phyloP scores from a whole-genome alignment of 2,113 vertebrate genomes.

The Antechinus stuartii region DNA sequence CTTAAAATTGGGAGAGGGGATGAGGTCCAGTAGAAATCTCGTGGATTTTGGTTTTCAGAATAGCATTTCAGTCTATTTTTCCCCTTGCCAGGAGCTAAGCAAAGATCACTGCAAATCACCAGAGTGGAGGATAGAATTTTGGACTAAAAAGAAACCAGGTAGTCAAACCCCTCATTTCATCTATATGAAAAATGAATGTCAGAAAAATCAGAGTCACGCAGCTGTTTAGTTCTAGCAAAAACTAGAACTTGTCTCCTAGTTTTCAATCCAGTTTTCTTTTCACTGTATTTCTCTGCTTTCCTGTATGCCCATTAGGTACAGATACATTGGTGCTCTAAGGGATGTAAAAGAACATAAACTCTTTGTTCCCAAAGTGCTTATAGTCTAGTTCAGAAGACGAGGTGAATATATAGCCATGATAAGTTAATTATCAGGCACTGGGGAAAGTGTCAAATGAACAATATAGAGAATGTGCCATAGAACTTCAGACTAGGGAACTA shows the following conservation, averaged over 20 bases:
- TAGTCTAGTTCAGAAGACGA: neutral
- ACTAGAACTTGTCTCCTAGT: neutral
- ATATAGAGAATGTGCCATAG: neutral
- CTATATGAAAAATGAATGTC: neutral
- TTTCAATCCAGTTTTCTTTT: neutral
- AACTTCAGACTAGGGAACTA: neutral
- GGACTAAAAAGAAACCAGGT: neutral
- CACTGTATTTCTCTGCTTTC: neutral
- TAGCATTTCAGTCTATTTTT: slow-evolving; percentile 71
- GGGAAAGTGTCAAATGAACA: neutral
- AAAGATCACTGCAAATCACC: slow-evolving; percentile 32
- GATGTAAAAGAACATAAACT: neutral
- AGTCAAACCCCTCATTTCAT: neutral
- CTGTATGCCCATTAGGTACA: neutral
- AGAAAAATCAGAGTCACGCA: neutral
- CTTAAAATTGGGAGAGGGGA: slow-evolving; percentile 51
- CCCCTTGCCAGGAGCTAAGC: slow-evolving; percentile 41
- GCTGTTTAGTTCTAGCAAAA: neutral
- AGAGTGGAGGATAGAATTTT: neutral
- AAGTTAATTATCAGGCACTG: neutral
- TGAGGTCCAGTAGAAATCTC: slow-evolving; percentile 75
- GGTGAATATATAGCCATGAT: neutral
- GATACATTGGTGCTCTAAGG: neutral
- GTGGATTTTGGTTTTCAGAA: slow-evolving; percentile 67
- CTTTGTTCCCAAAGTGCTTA: neutral